Conservation (phyloP, 1,140 invertebrate genomes). For the Ceratina australensis region DNA sequence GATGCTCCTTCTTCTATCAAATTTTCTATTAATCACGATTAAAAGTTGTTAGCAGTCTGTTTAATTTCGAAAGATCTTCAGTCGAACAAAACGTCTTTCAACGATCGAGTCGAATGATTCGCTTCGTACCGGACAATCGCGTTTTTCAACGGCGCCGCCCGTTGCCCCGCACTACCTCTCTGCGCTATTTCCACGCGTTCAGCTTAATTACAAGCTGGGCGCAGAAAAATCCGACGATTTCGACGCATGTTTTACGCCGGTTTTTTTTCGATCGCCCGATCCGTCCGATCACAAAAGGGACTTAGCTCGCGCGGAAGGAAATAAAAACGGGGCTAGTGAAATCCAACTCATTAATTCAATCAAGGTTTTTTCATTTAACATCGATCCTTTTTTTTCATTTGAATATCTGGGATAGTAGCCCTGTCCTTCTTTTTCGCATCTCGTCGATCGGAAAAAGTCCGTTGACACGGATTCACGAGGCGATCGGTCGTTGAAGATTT, state of each 20-base stretch:
- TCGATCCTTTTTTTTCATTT: background rate
- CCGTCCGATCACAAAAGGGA: background rate
- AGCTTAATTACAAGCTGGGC: constrained; percentile 8
- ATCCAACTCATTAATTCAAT: background rate
- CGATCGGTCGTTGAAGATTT: background rate
- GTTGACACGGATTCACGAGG: background rate
- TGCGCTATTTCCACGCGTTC: background rate
- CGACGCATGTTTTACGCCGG: background rate
- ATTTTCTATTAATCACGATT: no score
- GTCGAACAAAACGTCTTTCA: background rate
- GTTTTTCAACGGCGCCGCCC: background rate
- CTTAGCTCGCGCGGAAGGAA: background rate
- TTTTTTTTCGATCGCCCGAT: background rate
- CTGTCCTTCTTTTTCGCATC: background rate
- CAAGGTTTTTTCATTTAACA: background rate
- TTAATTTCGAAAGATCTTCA: background rate
- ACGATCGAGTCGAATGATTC: background rate
- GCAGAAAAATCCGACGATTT: constrained; percentile 2
- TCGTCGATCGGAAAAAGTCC: background rate
- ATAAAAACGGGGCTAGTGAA: background rate
- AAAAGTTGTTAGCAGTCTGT: background rate
- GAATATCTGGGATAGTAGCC: no score
- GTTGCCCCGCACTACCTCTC: no score
- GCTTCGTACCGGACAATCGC: constrained; percentile 1
- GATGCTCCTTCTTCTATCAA: no score